These are phyloP conservation scores for Aphrocallistes beatrix DNA, from an alignment of 37 sponge, comb jelly and placozoan species.

Conservation along the genomic window DNA sequence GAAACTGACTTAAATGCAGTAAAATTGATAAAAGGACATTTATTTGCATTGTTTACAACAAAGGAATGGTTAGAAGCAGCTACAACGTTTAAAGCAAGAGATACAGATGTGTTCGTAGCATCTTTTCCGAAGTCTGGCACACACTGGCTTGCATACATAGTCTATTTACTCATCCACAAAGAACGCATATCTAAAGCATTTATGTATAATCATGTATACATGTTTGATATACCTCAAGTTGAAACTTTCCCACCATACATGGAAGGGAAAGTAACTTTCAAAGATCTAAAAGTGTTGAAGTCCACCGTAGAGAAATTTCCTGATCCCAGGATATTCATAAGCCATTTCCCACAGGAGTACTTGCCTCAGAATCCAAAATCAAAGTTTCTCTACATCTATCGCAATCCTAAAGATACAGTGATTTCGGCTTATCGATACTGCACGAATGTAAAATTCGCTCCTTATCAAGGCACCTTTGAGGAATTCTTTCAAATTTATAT, in stretches of 20 bases:
- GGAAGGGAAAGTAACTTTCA: not conserved
- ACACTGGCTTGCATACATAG: conserved; percentile 1
- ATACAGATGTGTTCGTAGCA: not conserved
- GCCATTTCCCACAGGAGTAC: not conserved
- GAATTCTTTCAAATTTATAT: not conserved
- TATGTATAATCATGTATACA: not conserved
- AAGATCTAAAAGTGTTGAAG: not conserved
- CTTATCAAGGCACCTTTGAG: not conserved
- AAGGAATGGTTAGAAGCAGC: conserved; percentile 7
- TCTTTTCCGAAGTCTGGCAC: not conserved
- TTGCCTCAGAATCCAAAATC: not conserved
- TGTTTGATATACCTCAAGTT: not conserved
- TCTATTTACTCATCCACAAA: not conserved
- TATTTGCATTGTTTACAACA: not conserved
- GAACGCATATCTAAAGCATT: not conserved
- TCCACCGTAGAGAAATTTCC: not conserved
- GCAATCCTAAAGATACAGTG: not conserved
- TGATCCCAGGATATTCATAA: not conserved
- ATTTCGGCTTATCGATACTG: not conserved
- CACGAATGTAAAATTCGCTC: not conserved
- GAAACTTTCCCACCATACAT: not conserved
- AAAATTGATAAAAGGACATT: no score
- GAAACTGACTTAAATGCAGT: no score
- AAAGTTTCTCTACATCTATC: not conserved
- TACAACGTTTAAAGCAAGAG: not conserved